Conservation (phyloP, 2,797 vertebrate species). For the Gallinago stenura region DNA sequence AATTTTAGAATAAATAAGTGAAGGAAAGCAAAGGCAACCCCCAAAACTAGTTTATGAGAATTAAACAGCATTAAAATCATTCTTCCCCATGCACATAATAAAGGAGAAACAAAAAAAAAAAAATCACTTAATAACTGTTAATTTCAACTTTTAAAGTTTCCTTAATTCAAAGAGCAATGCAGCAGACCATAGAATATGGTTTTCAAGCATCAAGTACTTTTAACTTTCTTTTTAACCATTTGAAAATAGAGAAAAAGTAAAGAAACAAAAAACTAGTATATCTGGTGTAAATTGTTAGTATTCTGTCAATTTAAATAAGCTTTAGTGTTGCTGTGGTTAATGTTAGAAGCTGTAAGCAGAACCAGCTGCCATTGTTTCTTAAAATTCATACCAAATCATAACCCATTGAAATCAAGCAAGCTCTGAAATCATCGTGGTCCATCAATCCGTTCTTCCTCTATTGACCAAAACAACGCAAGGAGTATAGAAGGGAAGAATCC, state of each 20-base stretch:
- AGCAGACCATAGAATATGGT: not conserved
- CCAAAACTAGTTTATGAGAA: not conserved
- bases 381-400: conserved; percentile 85
- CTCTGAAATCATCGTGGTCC: conserved; percentile 98
- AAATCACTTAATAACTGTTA: not conserved
- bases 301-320: not conserved
- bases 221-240: not conserved
- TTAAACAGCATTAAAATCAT: not conserved
- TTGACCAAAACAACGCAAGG: not conserved
- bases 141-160: not conserved
- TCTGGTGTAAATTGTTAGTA: conserved; percentile 2
- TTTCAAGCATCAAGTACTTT: not conserved
- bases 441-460: conserved; percentile 96
- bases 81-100: conserved; percentile 6
- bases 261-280: not conserved
- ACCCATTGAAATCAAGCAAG: conserved; percentile 92
- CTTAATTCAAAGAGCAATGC: not conserved
- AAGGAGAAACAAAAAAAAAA: not conserved
- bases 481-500: conserved; percentile 37
- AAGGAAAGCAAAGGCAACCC: not conserved
- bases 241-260: not conserved
- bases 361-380: not conserved
- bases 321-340: conserved; percentile 31
- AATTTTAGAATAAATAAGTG: not conserved
- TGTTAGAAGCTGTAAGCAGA: not conserved